Evolutionary conservation across 2,113 vertebrate species (phyloP), one percentile per base, ranked within the genome.

Genomic region (Melanostigma gelatinosum): DNA sequence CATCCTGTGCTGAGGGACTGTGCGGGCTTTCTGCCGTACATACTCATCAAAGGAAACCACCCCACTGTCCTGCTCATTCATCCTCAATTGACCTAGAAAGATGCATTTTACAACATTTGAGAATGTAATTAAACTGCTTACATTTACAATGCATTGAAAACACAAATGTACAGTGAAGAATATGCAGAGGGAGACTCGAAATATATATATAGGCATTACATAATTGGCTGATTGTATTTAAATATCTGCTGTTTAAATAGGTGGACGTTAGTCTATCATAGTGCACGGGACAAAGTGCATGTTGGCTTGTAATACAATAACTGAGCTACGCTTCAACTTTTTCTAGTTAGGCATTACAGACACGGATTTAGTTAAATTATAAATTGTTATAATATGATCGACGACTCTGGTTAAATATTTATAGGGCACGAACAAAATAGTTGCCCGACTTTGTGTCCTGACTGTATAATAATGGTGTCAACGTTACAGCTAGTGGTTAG

Each of bases 11-110:
- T 99, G 98, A 8, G 98, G 98, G 76, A 99, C 96, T 3, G 96
- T 96, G 89, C 98, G 96, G 0, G 98, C 98, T 93, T 98, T 99
- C 87, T 98, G 97, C 81, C 98, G 96, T 94, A 99, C 97, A 88
- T 99, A 99, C 85, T 99, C 98, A 93, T 99, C 98, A 92, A 98
- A 99, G 78, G 98, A 98, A 93, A 99, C 97, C 91, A 97, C 96
- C 92, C 98, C 98, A 92, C 98, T 97, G 95, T 99, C 94, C 92
- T 97, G 98, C 94, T 99, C 98, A 95, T 98, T 99, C 98, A 99
- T 99, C 94, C 77, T 93, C 87, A 88, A 80, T 70, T 64, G 62
- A 89, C 79, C 87, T 91, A 20, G 24, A 22, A 7, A 81, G 7
- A 78, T 2, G 38, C 9, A 44, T 44, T 66, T 62, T 24, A 3